These are phyloP conservation scores for Eristalis intricaria DNA, from an alignment of 2,888 invertebrate species.

Conservation along the genomic window DNA sequence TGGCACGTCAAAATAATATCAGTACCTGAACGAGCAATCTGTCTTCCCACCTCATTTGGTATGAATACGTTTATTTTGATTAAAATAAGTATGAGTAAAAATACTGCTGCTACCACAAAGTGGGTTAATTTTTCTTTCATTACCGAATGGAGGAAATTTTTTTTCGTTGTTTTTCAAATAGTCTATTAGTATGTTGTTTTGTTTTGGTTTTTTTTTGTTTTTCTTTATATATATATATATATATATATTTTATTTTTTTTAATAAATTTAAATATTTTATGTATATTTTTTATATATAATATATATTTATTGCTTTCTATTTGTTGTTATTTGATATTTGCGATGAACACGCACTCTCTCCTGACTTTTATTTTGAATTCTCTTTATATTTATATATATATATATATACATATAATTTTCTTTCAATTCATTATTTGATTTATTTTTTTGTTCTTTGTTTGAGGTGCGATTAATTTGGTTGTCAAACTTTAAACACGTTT, in stretches of 20 bases:
- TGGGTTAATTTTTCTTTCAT: constrained; percentile 53
- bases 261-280: background rate
- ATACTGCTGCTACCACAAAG: constrained; percentile 35
- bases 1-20: constrained; percentile 3
- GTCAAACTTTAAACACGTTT: background rate
- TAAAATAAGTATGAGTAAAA: constrained; percentile 38
- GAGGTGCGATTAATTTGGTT: too few species aligned
- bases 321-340: too few species aligned
- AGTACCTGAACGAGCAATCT: background rate
- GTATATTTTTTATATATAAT: too few species aligned
- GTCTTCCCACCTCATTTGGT: constrained; percentile 17
- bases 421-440: too few species aligned
- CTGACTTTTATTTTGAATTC: too few species aligned
- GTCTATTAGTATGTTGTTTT: background rate
- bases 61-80: constrained; percentile 22
- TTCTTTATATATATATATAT: too few species aligned
- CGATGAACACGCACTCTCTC: too few species aligned
- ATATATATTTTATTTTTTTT: background rate
- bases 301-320: too few species aligned
- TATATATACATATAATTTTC: too few species aligned
- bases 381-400: too few species aligned
- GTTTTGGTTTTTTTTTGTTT: background rate
- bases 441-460: too few species aligned
- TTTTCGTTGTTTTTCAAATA: background rate
- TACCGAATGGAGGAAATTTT: constrained; percentile 40